These are phyloP conservation scores for Pelagia noctiluca DNA, from an alignment of 30 jellyfish, hydroid and myxozoan genomes.

Conservation along the genomic window DNA sequence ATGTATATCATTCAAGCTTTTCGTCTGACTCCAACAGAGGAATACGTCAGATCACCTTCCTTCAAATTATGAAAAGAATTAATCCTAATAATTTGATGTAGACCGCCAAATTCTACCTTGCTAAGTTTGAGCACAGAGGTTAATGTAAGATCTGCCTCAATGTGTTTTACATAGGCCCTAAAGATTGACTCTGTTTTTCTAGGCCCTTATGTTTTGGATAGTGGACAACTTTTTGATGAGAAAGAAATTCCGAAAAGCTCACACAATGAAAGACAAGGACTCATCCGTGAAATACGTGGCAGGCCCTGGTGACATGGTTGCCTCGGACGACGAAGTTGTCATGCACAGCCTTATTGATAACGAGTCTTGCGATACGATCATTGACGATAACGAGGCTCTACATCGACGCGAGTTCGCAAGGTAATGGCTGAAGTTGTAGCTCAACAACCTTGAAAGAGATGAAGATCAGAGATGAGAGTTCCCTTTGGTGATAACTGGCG, in stretches of 20 bases:
- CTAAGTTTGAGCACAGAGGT: too few relatives aligned
- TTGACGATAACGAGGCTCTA: constrained; percentile 47
- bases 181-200: neutral
- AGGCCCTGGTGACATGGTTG: constrained; percentile 49
- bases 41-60: too few relatives aligned
- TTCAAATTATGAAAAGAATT: too few relatives aligned
- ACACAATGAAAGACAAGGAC: constrained; percentile 17
- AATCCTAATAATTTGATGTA: too few relatives aligned
- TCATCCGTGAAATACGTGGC: constrained; percentile 53
- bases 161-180: neutral
- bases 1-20: neutral
- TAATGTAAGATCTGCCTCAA: too few relatives aligned
- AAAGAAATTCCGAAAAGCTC: constrained; percentile 58
- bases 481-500: too few relatives aligned
- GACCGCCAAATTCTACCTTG: too few relatives aligned
- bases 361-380: constrained; percentile 77
- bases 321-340: constrained; percentile 87
- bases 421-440: neutral
- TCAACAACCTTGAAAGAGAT: neutral
- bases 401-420: constrained; percentile 43
- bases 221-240: constrained; percentile 94
- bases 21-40: too few relatives aligned
- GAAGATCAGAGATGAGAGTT: neutral
- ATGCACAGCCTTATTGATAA: constrained; percentile 77
- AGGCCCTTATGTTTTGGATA: constrained; percentile 98